phyloP scores from a whole-genome alignment of 2,797 vertebrate genomes.

The Gobionotothen gibberifrons region DNA sequence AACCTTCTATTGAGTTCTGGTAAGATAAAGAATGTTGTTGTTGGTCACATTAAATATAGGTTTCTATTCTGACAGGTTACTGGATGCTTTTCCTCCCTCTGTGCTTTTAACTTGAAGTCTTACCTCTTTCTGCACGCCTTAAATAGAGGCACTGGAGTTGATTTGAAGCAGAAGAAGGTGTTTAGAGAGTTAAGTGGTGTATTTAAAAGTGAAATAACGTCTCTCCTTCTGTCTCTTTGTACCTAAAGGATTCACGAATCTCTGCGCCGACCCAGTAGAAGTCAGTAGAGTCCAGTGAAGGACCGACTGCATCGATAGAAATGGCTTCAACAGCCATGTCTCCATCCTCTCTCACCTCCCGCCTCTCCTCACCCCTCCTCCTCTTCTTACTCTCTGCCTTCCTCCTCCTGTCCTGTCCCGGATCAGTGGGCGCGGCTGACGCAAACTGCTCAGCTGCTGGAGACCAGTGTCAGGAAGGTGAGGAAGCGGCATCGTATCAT shows the following conservation, averaged over 20 bases:
- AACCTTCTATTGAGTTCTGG: constrained; percentile 7
- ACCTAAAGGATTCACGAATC: constrained; percentile 40
- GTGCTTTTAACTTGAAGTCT: not conserved
- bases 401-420: constrained; percentile 62
- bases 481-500: not conserved
- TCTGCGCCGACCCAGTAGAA: constrained; percentile 29
- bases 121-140: not conserved
- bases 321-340: constrained; percentile 63
- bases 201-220: not conserved
- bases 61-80: not conserved
- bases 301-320: constrained; percentile 26
- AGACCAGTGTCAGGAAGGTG: constrained; percentile 82
- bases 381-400: constrained; percentile 47
- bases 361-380: constrained; percentile 36
- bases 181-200: not conserved
- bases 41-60: not conserved
- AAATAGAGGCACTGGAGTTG: constrained; percentile 6
- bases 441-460: constrained; percentile 77
- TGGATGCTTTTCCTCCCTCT: not conserved
- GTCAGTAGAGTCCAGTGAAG: constrained; percentile 45
- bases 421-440: constrained; percentile 19
- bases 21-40: not conserved
- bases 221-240: constrained; percentile 14
- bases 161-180: constrained; percentile 8
- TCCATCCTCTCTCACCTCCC: constrained; percentile 30